Evolutionary conservation across 2,113 vertebrate species (phyloP), one percentile per base, ranked within the genome.

Genomic region (Oncorhynchus tshawytscha): DNA sequence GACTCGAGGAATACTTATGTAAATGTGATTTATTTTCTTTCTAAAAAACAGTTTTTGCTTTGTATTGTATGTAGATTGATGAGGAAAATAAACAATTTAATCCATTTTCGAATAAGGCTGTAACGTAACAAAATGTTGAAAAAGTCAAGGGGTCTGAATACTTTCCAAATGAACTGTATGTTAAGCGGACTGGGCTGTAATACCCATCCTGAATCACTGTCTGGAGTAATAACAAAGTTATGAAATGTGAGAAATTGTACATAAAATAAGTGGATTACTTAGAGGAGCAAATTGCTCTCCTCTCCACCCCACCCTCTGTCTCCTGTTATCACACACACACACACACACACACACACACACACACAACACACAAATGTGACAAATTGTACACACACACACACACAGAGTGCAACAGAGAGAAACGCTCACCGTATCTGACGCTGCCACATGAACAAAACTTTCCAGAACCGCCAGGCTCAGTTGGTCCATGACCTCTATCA

Each of bases 401-500:
- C 57, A 60, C 20, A 3, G 49, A 60, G 2, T 51, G 34, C 80
- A 54, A 71, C 16, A 18, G 15, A 54, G 3, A 4, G 74, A 22
- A 49, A 92, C 96, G 3, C 51, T 95, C 91, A 99, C 97, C 20
- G 96, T 94, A 87, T 99, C 97, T 0, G 96, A 98, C 80, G 95
- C 94, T 2, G 95, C 95, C 59, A 98, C 95, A 6, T 96, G 96
- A 90, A 96, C 95, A 80, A 99, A 98, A 87, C 96, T 98, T 74
- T 99, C 96, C 71, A 98, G 90, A 86, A 99, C 96, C 65, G 93
- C 92, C 74, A 96, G 95, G 89, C 97, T 98, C 76, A 99, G 87
- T 15, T 97, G 97, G 89, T 99, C 97, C 98, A 99, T 96, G 54
- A 99, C 94, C 88, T 99, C 98, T 70, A 99, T 97, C 96, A 99